phyloP scores from a whole-genome alignment of 2,888 invertebrate genomes.

The Timandra comae region DNA sequence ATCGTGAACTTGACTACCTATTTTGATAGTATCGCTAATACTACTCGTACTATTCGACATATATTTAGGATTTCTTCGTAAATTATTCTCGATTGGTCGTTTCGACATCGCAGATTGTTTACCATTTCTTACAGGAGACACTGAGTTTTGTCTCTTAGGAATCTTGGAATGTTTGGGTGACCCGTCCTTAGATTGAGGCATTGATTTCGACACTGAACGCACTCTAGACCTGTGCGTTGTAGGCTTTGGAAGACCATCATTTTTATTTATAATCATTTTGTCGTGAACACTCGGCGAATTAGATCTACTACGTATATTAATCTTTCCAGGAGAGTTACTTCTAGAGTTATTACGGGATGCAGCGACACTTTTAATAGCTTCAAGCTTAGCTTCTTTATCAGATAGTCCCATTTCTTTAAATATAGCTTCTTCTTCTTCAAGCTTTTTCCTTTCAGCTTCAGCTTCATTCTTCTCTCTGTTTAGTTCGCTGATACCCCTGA shows the following conservation, averaged over 20 bases:
- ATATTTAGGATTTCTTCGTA: slow-evolving; percentile 53
- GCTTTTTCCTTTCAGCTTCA: slow-evolving; percentile 56
- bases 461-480: slow-evolving; percentile 70
- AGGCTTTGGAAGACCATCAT: slow-evolving; percentile 42
- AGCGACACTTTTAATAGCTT: slow-evolving; percentile 35
- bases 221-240: slow-evolving; percentile 54
- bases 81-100: slow-evolving; percentile 39
- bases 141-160: slow-evolving; percentile 65
- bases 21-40: slow-evolving; percentile 62
- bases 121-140: slow-evolving; percentile 52
- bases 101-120: slow-evolving; percentile 34
- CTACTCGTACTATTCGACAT: slow-evolving; percentile 71
- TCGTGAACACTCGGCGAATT: slow-evolving; percentile 51
- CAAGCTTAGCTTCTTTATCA: slow-evolving; percentile 45
- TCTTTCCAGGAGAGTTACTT: slow-evolving; percentile 18
- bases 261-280: slow-evolving; percentile 43
- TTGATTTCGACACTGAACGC: slow-evolving; percentile 55
- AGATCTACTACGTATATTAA: slow-evolving; percentile 53
- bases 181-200: slow-evolving; percentile 65
- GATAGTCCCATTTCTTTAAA: slow-evolving; percentile 66
- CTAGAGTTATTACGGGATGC: slow-evolving; percentile 22
- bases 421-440: slow-evolving; percentile 65
- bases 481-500: slow-evolving; percentile 64
- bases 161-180: slow-evolving; percentile 71
- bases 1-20: slow-evolving; percentile 59